Base-by-base conservation (phyloP, 1,140 invertebrate species). In the Trinorchestia longiramus region DNA sequence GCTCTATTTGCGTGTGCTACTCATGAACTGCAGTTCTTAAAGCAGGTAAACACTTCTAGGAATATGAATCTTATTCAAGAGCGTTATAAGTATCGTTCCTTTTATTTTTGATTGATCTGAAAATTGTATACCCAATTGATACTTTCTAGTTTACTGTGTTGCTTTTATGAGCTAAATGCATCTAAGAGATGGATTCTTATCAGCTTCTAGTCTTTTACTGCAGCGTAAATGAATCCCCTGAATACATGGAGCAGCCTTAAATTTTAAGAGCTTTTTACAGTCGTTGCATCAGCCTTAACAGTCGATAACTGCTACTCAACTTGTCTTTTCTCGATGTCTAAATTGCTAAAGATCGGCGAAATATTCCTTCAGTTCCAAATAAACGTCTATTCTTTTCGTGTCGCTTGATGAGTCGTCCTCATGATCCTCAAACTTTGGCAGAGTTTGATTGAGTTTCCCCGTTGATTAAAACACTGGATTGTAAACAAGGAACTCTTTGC, bases 401-500 rank as follows among this genome's bases (percentile, higher is more conserved):
- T 94, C 92, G 92, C 92, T 94, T 94, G 92, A 94, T 94, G 92
- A 94, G 92, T 94, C 92, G 44, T 47, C 44, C 92, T 94, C 92
- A 44, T 94, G 92, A 94, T 94, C 92, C 92, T 45, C 44, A 94
- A 94, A 94, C 92, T 94, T 43, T 40, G 11, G 92, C 43, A 43
- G 92, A 94, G 92, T 94, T 91, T 94, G 92, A 94, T 94, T 94
- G 92, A 94, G 92, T 94, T 94, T 44, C 92, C 43, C 43, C 92
- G 92, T 94, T 94, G 92, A 94, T 94, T 94, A 94, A 94, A 94
- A 94, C 92, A 47, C 43, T 47, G 92, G 44, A 94, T 94, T 94
- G 92, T 94, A 94, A 94, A 94, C 92, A 94, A 94, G 92, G 44
- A 94, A 47, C 92, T 94, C 92, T 94, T 94, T 47, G 92, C 92